phyloP scores from a whole-genome alignment of 2,797 vertebrate genomes.

The Lithobates pipiens region DNA sequence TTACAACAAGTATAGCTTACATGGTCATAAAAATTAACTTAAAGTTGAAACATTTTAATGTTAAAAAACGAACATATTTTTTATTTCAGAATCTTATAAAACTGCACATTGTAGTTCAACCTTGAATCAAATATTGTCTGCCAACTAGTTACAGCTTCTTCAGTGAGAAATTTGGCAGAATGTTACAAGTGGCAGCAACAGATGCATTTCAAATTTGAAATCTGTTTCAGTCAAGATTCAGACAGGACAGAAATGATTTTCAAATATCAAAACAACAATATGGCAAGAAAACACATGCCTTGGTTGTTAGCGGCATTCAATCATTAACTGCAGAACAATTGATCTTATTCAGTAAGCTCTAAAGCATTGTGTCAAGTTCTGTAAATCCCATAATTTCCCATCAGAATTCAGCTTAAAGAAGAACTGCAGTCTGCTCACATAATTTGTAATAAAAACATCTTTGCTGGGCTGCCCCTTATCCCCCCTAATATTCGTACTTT shows the following conservation, averaged over 20 bases:
- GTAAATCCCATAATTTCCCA: too few species aligned
- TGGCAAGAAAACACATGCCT: not conserved
- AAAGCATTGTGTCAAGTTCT: too few species aligned
- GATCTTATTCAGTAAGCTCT: too few species aligned
- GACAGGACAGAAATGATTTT: not conserved
- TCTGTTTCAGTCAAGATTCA: not conserved
- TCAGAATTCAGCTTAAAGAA: too few species aligned
- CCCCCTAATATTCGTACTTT: too few species aligned
- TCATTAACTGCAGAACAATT: too few species aligned
- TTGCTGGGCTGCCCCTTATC: too few species aligned
- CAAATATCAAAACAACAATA: not conserved
- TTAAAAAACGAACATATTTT: not conserved
- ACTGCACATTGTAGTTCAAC: not conserved
- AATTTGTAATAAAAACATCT: too few species aligned
- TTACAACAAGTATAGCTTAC: too few species aligned
- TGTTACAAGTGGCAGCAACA: not conserved
- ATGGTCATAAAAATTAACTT: not conserved
- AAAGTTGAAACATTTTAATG: not conserved
- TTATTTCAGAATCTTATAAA: not conserved
- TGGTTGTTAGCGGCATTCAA: too few species aligned
- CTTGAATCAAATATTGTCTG: slow-evolving; percentile 19
- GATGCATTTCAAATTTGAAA: not conserved
- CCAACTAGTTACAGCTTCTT: slow-evolving; percentile 15
- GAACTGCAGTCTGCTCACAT: too few species aligned
- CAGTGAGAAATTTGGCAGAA: slow-evolving; percentile 9